Percentiles rank a stretch among this genome's conserved stretches.
Conservation (phyloP, 2,113 vertebrate genomes). For the Sylvia atricapilla region DNA sequence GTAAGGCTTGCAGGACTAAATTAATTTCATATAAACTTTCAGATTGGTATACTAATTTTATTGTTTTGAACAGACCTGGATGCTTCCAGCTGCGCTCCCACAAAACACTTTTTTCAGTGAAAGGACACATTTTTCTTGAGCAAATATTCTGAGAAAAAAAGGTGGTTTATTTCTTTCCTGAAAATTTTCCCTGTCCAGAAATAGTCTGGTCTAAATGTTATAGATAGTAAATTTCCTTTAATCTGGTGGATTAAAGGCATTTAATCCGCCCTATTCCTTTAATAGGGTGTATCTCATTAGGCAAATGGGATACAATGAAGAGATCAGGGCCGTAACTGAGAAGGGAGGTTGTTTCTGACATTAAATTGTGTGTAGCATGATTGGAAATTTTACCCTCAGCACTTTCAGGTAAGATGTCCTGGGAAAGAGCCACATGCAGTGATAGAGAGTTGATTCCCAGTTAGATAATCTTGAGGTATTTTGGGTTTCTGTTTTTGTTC, state of each 20-base stretch:
- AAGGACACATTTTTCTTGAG: neutral
- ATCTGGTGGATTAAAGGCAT: neutral
- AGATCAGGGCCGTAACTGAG: neutral
- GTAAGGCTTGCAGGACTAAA: neutral
- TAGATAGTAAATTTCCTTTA: neutral
- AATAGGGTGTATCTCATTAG: no score
- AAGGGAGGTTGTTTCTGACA: neutral
- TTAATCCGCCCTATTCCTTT: no score
- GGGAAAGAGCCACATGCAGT: neutral
- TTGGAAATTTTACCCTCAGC: neutral
- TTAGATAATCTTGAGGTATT: neutral
- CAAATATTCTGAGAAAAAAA: neutral
- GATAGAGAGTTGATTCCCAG: neutral
- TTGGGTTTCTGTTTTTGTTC: neutral
- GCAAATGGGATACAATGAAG: neutral
- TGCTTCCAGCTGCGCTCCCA: neutral
- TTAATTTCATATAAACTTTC: neutral
- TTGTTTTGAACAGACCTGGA: neutral
- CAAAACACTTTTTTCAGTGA: neutral
- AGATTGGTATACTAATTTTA: neutral
- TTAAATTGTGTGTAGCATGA: neutral
- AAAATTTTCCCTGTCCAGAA: neutral
- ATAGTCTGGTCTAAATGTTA: neutral
- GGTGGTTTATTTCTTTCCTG: no score
- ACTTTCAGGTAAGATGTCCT: neutral